These are phyloP conservation scores for Cyclura pinguis DNA, from an alignment of 2,797 vertebrate species.

Conservation along the genomic window DNA sequence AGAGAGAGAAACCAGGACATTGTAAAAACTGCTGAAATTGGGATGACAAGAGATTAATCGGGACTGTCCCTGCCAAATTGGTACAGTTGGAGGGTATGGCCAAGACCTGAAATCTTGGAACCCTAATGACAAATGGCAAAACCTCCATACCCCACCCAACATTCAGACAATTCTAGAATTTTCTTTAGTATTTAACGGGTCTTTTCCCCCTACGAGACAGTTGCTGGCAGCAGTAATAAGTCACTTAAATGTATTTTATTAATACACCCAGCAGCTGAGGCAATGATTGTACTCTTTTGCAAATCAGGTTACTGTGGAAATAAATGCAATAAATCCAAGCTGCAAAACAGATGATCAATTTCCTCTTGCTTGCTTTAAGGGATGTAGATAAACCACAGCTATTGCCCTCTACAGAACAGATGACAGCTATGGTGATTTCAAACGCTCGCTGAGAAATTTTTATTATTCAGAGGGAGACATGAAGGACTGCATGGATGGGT, in stretches of 20 bases:
- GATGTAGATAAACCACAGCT: slow-evolving; percentile 60
- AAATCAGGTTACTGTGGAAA: slow-evolving; percentile 66
- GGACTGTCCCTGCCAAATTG: no score
- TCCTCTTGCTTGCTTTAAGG: slow-evolving; percentile 65
- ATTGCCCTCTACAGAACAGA: slow-evolving; percentile 62
- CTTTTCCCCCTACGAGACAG: slow-evolving; percentile 39
- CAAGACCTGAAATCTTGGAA: no score
- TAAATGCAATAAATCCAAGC: slow-evolving; percentile 64
- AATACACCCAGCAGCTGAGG: slow-evolving; percentile 67
- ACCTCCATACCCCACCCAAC: not conserved
- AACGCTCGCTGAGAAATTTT: slow-evolving; percentile 59
- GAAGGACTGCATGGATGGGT: slow-evolving; percentile 39
- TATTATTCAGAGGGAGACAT: slow-evolving; percentile 46
- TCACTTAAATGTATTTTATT: slow-evolving; percentile 72
- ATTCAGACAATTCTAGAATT: not conserved
- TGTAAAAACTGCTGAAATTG: no score
- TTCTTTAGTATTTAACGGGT: not conserved
- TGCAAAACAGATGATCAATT: slow-evolving; percentile 71
- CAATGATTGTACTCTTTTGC: slow-evolving; percentile 46
- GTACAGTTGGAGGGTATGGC: no score
- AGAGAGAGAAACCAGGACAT: no score
- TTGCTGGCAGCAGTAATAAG: slow-evolving; percentile 66
- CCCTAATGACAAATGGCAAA: not conserved
- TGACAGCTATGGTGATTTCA: slow-evolving; percentile 49
- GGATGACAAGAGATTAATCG: no score